A percentile compares a stretch with the other conserved stretches of the same genome.
Evolutionary conservation across 2,888 invertebrate species (phyloP).

Genomic region (Mesorhabditis spiculigera): DNA sequence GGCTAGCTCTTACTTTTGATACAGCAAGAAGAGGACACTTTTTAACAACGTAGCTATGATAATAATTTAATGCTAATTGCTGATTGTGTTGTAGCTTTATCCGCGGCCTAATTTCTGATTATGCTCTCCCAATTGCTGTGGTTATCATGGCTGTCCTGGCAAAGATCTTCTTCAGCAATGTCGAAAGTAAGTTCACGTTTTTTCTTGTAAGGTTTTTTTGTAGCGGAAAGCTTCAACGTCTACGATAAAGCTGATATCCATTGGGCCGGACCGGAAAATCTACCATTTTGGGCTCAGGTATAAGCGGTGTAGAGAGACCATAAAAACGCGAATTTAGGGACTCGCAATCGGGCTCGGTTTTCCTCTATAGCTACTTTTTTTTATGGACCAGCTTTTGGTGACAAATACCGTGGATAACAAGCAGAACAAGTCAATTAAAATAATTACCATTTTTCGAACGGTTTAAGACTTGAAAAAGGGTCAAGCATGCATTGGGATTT

Average conservation of each 20-base stretch:
- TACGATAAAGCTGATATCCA: slow-evolving; percentile 20
- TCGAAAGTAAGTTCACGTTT: slow-evolving; percentile 17
- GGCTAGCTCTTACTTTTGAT: slow-evolving; percentile 30
- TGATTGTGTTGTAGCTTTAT: slow-evolving; percentile 16
- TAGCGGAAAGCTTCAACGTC: slow-evolving; percentile 30
- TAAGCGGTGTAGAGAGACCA: too few relatives aligned
- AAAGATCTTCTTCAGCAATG: slow-evolving; percentile 25
- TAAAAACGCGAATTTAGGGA: slow-evolving; percentile 44
- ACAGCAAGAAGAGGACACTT: slow-evolving; percentile 25
- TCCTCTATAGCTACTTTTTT: slow-evolving; percentile 65
- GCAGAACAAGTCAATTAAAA: slow-evolving; percentile 64
- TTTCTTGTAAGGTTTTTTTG: slow-evolving; percentile 57
- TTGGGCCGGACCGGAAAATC: slow-evolving; percentile 59
- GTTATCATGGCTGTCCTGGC: slow-evolving; percentile 24
- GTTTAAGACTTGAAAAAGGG: slow-evolving; percentile 65
- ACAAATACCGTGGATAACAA: slow-evolving; percentile 67
- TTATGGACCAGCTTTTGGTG: slow-evolving; percentile 68
- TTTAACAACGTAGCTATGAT: slow-evolving; percentile 16
- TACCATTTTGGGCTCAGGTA: slow-evolving; percentile 61
- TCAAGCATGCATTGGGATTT: slow-evolving; percentile 67
- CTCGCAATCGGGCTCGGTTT: slow-evolving; percentile 64
- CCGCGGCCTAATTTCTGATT: slow-evolving; percentile 33
- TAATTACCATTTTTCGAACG: slow-evolving; percentile 43
- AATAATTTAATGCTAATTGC: neutral
- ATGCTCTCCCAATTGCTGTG: slow-evolving; percentile 33